Percentiles rank a stretch among this genome's conserved stretches.
phyloP scores from a whole-genome alignment of 2,797 vertebrate species.

The Gymnoscopelus microlampas region DNA sequence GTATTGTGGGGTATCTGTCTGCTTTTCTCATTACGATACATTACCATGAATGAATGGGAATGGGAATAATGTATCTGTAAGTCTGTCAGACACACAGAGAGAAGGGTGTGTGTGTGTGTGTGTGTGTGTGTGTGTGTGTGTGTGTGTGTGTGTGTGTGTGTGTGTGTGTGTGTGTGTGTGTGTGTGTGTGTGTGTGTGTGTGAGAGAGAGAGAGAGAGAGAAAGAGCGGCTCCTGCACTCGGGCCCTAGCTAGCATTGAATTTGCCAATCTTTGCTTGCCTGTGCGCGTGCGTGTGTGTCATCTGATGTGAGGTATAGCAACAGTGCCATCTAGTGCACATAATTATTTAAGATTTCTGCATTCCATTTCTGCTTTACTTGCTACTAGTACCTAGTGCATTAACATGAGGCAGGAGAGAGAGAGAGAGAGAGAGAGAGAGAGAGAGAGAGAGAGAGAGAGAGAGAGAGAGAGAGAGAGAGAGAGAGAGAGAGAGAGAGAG shows the following conservation, averaged over 20 bases:
- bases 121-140: slow-evolving; percentile 45
- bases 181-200: slow-evolving; percentile 31
- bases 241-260: slow-evolving; percentile 35
- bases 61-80: slow-evolving; percentile 37
- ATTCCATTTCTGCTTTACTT: background rate
- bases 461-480: no score
- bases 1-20: slow-evolving; percentile 37
- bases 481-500: no score
- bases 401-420: no score
- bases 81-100: background rate
- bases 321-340: slow-evolving; percentile 76
- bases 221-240: no score
- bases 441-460: no score
- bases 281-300: slow-evolving; percentile 16
- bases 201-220: background rate
- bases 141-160: slow-evolving; percentile 16
- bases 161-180: slow-evolving; percentile 46
- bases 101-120: slow-evolving; percentile 22
- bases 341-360: background rate
- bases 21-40: slow-evolving; percentile 59
- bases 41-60: slow-evolving; percentile 49
- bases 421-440: no score
- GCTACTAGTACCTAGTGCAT: no score
- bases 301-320: slow-evolving; percentile 46
- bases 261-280: slow-evolving; percentile 57